Evolutionary conservation across 2,797 vertebrate species (phyloP), one percentile per base, ranked within the genome.

Genomic region (Sciaenops ocellatus): DNA sequence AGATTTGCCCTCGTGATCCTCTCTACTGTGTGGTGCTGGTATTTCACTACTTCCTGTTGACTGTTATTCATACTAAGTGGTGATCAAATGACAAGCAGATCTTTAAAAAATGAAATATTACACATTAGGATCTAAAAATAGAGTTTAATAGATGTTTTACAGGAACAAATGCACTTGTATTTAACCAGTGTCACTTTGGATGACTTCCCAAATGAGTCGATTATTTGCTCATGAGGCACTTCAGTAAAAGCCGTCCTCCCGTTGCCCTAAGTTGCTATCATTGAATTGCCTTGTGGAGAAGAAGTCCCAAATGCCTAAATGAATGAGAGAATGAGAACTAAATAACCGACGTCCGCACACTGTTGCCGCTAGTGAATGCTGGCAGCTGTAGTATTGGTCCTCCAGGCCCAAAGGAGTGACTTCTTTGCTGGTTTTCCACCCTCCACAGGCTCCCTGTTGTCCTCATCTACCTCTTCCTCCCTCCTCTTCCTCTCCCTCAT

Each of bases 391-490:
- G 60, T 84, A 77, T 83, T 76, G 79, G 79, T 88, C 79, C 85
- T 83, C 69, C 56, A 73, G 78, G 63, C 86, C 78, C 79, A 76
- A 60, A 85, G 81, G 76, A 91, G 76, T 64, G 79, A 88, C 84
- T 68, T 72, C 69, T 82, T 38, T 79, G 76, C 87, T 87, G 90
- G 84, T 91, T 90, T 91, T 92, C 78, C 85, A 86, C 84, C 89
- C 87, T 91, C 79, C 82, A 86, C 92, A 90, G 90, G 85, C 90
- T 92, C 82, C 73, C 20, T 84, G 76, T 86, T 72, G 64, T 84
- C 69, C 50, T 74, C 66, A 46, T 69, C 70, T 63, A 24, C 69
- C 50, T 78, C n/a, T 69, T 81, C 80, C 74, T 66, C 73, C 69
- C 54, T 69, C 7, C 66, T 77, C 42, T 68, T 69, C 57, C 63